phyloP scores from a whole-genome alignment of 1,140 invertebrate species.

The Anastrepha obliqua region DNA sequence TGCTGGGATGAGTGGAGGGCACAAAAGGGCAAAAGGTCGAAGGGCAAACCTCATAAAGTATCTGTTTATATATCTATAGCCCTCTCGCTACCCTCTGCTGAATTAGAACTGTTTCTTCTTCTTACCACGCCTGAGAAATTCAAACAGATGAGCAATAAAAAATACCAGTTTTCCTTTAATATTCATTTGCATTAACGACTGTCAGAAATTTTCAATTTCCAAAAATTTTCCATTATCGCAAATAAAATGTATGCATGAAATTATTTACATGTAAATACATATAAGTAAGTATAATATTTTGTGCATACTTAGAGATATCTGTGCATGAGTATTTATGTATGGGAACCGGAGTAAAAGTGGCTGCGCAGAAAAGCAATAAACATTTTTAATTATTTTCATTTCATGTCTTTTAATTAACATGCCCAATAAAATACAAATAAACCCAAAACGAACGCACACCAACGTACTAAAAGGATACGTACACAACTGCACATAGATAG shows the following conservation, averaged over 20 bases:
- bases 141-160: constrained; percentile 38
- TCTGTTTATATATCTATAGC: too few relatives aligned
- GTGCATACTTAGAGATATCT: background rate
- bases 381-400: constrained; percentile 59
- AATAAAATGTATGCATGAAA: constrained; percentile 9
- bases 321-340: background rate
- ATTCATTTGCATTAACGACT: constrained; percentile 11
- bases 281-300: background rate
- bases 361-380: constrained; percentile 47
- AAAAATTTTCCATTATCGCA: constrained; percentile 41
- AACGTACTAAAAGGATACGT: background rate
- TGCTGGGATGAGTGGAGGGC: too few relatives aligned
- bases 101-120: too few relatives aligned
- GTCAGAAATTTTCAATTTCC: constrained; percentile 41
- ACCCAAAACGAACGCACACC: background rate
- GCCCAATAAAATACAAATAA: constrained; percentile 71
- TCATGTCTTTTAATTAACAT: constrained; percentile 74
- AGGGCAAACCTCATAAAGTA: too few relatives aligned
- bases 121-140: background rate
- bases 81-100: too few relatives aligned
- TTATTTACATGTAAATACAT: background rate
- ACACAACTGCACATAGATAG: too few relatives aligned
- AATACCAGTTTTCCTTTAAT: background rate
- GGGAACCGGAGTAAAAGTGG: background rate
- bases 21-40: too few relatives aligned